These are phyloP conservation scores for Eulimnadia texana DNA, from an alignment of 1,140 invertebrate genomes.

Conservation along the genomic window DNA sequence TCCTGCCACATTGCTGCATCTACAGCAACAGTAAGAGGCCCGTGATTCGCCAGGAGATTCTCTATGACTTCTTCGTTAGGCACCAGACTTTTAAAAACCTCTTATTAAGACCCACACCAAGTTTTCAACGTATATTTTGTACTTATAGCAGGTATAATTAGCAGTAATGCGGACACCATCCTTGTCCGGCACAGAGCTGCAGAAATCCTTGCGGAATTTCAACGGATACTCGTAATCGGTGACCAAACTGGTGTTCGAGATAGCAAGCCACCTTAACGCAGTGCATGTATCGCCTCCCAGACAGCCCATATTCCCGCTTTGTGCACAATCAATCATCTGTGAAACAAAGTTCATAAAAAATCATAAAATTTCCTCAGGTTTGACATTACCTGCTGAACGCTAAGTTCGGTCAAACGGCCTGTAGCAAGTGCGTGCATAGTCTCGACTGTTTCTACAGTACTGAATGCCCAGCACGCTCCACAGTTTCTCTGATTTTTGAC, in stretches of 20 bases:
- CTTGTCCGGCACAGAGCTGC: slow-evolving; percentile 28
- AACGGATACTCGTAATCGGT: slow-evolving; percentile 49
- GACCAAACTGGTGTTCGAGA: slow-evolving; percentile 39
- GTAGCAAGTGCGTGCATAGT: slow-evolving; percentile 56
- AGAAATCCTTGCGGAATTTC: slow-evolving; percentile 39
- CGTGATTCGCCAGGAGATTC: slow-evolving; percentile 43
- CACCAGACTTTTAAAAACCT: slow-evolving; percentile 38
- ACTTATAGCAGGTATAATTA: slow-evolving; percentile 37
- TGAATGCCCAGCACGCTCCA: slow-evolving; percentile 79
- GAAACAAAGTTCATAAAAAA: slow-evolving; percentile 21
- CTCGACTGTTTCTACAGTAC: slow-evolving; percentile 57
- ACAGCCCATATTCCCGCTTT: slow-evolving; percentile 56
- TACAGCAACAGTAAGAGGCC: slow-evolving; percentile 61
- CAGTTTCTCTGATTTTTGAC: slow-evolving; percentile 60
- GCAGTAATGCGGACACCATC: slow-evolving; percentile 24
- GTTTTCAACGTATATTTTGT: slow-evolving; percentile 26
- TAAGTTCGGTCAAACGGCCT: slow-evolving; percentile 43
- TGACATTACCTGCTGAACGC: slow-evolving; percentile 50
- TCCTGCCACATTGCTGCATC: slow-evolving; percentile 77
- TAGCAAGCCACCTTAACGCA: slow-evolving; percentile 53
- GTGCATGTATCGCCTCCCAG: slow-evolving; percentile 63
- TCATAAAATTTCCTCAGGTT: not conserved
- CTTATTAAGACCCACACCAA: too few relatives aligned
- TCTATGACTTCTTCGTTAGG: slow-evolving; percentile 50
- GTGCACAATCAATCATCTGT: slow-evolving; percentile 68